Evolutionary conservation across 2,113 vertebrate species (phyloP).

Genomic region (Cacatua alba): DNA sequence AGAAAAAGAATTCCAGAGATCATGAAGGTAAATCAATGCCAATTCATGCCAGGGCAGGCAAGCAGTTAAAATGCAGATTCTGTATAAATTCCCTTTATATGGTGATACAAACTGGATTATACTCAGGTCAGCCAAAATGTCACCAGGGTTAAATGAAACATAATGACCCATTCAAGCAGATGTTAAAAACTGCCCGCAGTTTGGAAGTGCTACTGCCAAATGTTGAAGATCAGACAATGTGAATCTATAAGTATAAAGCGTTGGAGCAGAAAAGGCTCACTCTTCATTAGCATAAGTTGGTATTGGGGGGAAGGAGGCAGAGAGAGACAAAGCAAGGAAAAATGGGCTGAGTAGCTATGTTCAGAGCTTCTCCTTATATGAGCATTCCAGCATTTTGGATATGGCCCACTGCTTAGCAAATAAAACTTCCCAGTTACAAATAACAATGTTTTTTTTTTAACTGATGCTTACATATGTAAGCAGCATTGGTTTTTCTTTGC

Average conservation of each 20-base stretch:
- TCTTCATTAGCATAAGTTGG: constrained; percentile 10
- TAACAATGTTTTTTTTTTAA: not conserved
- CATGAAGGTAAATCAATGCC: not conserved
- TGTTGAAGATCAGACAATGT: constrained; percentile 29
- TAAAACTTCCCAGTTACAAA: not conserved
- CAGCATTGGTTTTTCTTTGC: not conserved
- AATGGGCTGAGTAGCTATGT: not conserved
- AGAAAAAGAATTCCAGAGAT: constrained; percentile 22
- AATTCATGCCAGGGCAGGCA: constrained; percentile 11
- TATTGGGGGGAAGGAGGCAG: not conserved
- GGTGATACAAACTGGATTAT: constrained; percentile 34
- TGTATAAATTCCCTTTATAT: not conserved
- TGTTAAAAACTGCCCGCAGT: constrained; percentile 1
- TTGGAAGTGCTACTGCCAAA: not conserved
- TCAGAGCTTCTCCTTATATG: not conserved
- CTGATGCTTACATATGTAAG: not conserved
- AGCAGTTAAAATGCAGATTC: constrained; percentile 37
- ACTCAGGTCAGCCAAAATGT: constrained; percentile 34
- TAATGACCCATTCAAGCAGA: not conserved
- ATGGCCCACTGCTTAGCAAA: not conserved
- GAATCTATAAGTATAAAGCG: not conserved
- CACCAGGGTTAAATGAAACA: constrained; percentile 39
- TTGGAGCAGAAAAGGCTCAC: not conserved
- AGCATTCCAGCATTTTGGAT: not conserved
- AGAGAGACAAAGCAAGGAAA: not conserved